Percentiles rank a stretch among this genome's conserved stretches.
Conservation (phyloP, 2,888 invertebrate genomes). For the Rhynchonema sp. region DNA sequence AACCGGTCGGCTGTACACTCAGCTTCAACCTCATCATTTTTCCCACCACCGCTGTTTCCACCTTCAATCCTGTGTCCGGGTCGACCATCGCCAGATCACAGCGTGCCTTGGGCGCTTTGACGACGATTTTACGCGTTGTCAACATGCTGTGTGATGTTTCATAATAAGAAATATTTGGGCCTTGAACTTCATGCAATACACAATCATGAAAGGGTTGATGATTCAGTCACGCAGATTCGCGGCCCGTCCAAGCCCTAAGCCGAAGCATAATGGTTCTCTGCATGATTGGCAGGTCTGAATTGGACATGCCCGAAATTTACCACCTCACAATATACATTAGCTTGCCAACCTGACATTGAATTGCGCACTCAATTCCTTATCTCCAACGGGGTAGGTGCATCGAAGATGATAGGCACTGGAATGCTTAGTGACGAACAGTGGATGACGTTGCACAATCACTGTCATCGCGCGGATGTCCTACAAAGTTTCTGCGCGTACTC, state of each 20-base stretch:
- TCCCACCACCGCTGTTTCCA: not conserved
- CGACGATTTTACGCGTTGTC: not conserved
- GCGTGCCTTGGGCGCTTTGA: not conserved
- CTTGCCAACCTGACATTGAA: slow-evolving; percentile 42
- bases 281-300: too few relatives aligned
- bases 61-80: not conserved
- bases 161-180: too few relatives aligned
- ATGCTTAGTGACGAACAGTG: slow-evolving; percentile 74
- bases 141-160: too few relatives aligned
- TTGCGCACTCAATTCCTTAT: slow-evolving; percentile 71
- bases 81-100: not conserved
- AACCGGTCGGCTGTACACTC: not conserved
- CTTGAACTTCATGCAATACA: too few relatives aligned
- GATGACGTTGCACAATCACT: slow-evolving; percentile 84
- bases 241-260: too few relatives aligned
- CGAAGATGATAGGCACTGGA: slow-evolving; percentile 89
- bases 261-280: too few relatives aligned
- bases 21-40: not conserved
- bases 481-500: too few relatives aligned
- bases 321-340: too few relatives aligned
- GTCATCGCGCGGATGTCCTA: slow-evolving; percentile 35
- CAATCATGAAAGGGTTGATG: too few relatives aligned
- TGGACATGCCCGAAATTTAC: too few relatives aligned
- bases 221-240: too few relatives aligned
- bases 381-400: slow-evolving; percentile 80